Evolutionary conservation across 2,113 vertebrate genomes (phyloP).

Genomic region (Plecturocebus donacophilus): DNA sequence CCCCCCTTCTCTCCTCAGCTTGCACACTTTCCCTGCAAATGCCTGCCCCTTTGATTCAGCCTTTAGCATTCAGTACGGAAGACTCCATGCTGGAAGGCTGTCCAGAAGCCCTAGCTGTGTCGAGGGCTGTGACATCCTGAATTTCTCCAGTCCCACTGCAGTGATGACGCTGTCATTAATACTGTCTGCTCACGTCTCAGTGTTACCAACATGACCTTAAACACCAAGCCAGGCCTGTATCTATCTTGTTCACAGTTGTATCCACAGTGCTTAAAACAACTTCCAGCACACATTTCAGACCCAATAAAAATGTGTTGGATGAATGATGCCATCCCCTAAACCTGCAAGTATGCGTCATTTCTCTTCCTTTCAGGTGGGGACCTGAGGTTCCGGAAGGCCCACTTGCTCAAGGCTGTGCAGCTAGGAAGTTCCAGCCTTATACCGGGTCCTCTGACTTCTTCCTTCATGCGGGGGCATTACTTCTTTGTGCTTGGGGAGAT

Average conservation of each 20-base stretch:
- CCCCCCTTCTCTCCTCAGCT: too few species aligned
- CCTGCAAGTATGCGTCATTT: not conserved
- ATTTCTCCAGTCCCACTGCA: rapidly evolving
- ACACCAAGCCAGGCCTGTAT: not conserved
- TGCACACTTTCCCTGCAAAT: not conserved
- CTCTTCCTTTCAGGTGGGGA: not conserved
- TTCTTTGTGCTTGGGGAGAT: rapidly evolving
- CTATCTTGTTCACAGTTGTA: not conserved
- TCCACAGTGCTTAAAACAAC: not conserved
- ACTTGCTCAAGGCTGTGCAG: not conserved
- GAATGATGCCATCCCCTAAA: not conserved
- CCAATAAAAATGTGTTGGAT: not conserved
- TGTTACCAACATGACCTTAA: not conserved
- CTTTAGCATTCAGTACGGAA: not conserved
- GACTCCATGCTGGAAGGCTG: not conserved
- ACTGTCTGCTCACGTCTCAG: not conserved
- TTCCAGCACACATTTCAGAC: not conserved
- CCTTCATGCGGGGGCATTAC: rapidly evolving
- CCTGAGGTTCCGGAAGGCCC: not conserved
- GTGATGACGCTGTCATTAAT: too few species aligned
- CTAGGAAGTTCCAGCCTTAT: not conserved
- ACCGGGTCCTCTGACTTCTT: not conserved
- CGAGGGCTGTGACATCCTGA: rapidly evolving
- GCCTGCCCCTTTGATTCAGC: rapidly evolving
- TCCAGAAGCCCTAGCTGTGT: rapidly evolving